Evolutionary conservation across 1,140 invertebrate genomes (phyloP).

Genomic region (Palaemon carinicauda): DNA sequence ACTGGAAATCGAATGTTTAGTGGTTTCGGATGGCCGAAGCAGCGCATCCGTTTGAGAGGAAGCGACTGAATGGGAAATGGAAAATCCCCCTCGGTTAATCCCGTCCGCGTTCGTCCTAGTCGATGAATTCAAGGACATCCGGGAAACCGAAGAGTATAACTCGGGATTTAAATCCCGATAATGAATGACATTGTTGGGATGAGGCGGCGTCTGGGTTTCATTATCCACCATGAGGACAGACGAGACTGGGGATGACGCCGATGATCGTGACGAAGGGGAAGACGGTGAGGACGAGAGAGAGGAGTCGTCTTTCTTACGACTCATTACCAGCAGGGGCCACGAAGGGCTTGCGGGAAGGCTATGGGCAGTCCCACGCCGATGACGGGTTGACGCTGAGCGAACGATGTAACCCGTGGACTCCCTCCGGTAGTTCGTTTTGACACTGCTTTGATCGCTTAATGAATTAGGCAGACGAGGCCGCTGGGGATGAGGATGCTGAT

Average conservation of each 20-base stretch:
- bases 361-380: too few relatives aligned
- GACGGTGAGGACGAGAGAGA: background rate
- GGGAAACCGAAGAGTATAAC: background rate
- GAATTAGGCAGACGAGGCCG: too few relatives aligned
- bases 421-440: background rate
- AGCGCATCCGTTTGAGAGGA: too few relatives aligned
- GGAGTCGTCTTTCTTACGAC: background rate
- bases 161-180: background rate
- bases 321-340: too few relatives aligned
- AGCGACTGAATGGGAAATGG: too few relatives aligned
- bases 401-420: background rate
- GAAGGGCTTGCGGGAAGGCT: too few relatives aligned
- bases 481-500: too few relatives aligned
- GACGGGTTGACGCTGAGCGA: background rate
- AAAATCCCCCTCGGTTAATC: too few relatives aligned
- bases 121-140: background rate
- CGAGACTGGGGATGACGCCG: background rate
- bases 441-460: too few relatives aligned
- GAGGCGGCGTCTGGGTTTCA: background rate
- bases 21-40: too few relatives aligned
- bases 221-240: background rate
- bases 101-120: too few relatives aligned
- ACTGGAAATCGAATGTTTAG: too few relatives aligned
- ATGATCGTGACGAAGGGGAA: background rate
- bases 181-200: background rate